Evolutionary conservation across 2,797 vertebrate genomes (phyloP).

Genomic region (Darevskia mixta): DNA sequence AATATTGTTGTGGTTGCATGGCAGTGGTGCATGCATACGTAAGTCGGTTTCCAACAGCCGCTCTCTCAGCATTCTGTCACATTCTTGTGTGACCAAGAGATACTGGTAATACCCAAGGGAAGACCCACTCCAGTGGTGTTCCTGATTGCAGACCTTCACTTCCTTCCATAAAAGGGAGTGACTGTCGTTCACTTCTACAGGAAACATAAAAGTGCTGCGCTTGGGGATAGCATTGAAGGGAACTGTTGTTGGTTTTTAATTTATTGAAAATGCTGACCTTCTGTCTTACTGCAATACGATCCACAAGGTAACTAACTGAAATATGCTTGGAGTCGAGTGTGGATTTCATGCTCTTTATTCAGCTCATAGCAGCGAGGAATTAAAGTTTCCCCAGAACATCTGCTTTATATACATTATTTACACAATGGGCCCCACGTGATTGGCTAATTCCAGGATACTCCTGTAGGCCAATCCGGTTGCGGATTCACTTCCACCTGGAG

Average conservation of each 20-base stretch:
- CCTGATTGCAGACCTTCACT: background rate
- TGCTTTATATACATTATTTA: too few species aligned
- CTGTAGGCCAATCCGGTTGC: too few species aligned
- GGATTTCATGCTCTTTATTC: too few species aligned
- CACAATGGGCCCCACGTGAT: too few species aligned
- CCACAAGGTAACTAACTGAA: too few species aligned
- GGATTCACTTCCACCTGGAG: too few species aligned
- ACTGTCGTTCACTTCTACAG: background rate
- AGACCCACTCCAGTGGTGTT: background rate
- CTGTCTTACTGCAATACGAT: too few species aligned
- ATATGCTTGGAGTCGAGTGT: too few species aligned
- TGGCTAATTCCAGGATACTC: too few species aligned
- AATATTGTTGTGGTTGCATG: background rate
- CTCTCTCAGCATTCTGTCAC: background rate
- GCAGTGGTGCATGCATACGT: background rate
- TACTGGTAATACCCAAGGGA: too few species aligned
- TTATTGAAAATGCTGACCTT: background rate
- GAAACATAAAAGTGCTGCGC: background rate
- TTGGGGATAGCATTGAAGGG: background rate
- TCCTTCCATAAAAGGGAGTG: background rate
- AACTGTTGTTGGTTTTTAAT: background rate
- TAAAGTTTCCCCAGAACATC: too few species aligned
- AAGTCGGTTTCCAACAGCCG: background rate
- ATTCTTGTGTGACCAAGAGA: background rate
- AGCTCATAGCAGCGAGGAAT: too few species aligned